phyloP scores from a whole-genome alignment of 2,113 vertebrate genomes.

The Mesocricetus auratus region DNA sequence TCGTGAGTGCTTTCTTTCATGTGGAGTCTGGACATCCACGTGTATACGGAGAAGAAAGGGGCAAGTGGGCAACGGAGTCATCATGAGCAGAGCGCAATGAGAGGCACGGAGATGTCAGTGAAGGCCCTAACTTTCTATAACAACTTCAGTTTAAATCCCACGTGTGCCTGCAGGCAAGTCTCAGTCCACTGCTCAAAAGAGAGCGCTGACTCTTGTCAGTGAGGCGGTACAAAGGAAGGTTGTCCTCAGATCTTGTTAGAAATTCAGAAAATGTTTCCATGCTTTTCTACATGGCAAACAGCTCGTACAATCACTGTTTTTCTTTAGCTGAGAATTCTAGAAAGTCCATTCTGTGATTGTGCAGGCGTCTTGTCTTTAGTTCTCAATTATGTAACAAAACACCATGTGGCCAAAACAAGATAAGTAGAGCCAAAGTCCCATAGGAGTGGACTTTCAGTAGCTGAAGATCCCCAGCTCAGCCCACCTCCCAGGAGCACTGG shows the following conservation, averaged over 20 bases:
- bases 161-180: not conserved
- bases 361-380: not conserved
- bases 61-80: not conserved
- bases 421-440: not conserved
- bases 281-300: not conserved
- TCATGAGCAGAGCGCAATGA: no score
- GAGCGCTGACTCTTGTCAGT: not conserved
- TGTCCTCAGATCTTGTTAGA: conserved; percentile 36
- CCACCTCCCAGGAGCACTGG: not conserved
- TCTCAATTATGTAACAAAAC: not conserved
- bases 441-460: not conserved
- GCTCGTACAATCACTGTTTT: not conserved
- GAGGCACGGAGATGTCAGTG: not conserved
- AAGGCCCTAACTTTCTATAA: not conserved
- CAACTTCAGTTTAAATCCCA: not conserved
- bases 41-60: no score
- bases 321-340: not conserved
- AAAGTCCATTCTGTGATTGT: no score
- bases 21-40: not conserved
- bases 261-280: not conserved
- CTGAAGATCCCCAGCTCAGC: not conserved
- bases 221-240: not conserved
- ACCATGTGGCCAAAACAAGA: not conserved
- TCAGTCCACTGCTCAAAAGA: not conserved
- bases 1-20: not conserved